Evolutionary conservation across 2,888 invertebrate genomes (phyloP).

Genomic region (Oithona nana): DNA sequence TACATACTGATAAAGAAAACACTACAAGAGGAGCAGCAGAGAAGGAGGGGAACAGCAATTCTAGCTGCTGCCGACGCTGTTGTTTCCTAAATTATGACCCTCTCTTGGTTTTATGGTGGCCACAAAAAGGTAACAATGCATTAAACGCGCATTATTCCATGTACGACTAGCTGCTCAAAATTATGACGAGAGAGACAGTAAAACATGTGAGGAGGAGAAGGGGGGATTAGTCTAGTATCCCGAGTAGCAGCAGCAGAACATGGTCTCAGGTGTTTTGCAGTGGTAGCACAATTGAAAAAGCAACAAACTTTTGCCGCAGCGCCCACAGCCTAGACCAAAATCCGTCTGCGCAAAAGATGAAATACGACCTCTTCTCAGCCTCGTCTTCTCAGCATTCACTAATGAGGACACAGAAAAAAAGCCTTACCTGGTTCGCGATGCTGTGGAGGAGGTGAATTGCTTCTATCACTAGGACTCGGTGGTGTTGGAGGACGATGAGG

Average conservation of each 20-base stretch:
- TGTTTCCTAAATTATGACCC: too few species aligned
- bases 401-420: neutral
- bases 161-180: too few species aligned
- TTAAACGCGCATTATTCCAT: too few species aligned
- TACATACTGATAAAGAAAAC: neutral
- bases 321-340: neutral
- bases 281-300: too few species aligned
- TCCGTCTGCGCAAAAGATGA: neutral
- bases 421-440: constrained; percentile 22
- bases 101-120: too few species aligned
- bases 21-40: too few species aligned
- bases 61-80: too few species aligned
- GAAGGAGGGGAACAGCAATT: too few species aligned
- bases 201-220: neutral
- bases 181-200: too few species aligned
- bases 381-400: neutral
- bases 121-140: too few species aligned
- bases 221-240: neutral
- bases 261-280: too few species aligned
- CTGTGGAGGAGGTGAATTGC: constrained; percentile 36
- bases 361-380: neutral
- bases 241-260: neutral
- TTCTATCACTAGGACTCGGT: constrained; percentile 37
- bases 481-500: constrained; percentile 32
- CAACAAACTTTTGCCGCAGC: neutral